A percentile compares a stretch with the other conserved stretches of the same genome.
phyloP scores from a whole-genome alignment of 2,113 vertebrate genomes.

The Pseudopipra pipra region DNA sequence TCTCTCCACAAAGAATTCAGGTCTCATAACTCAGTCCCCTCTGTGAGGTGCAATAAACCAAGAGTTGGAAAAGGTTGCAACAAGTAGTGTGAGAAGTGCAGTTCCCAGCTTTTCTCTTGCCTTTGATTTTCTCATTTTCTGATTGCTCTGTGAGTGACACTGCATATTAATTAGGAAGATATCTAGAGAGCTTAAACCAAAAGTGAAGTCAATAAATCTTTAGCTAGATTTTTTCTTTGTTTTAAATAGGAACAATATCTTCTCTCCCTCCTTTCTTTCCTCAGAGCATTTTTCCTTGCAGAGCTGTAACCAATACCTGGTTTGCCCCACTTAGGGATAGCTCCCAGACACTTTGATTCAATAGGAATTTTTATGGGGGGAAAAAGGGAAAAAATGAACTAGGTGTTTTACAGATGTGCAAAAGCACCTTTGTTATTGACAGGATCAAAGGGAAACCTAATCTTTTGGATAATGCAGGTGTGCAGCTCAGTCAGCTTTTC shows the following conservation, averaged over 20 bases:
- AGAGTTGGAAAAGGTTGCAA: background rate
- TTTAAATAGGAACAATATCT: background rate
- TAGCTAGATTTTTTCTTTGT: background rate
- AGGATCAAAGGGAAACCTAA: background rate
- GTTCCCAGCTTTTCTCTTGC: background rate
- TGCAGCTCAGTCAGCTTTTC: background rate
- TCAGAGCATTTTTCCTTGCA: background rate
- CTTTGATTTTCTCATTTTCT: conserved; percentile 16
- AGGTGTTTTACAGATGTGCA: background rate
- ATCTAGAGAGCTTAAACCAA: background rate
- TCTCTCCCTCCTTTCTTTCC: background rate
- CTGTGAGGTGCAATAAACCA: background rate
- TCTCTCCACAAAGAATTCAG: background rate
- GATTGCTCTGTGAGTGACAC: background rate
- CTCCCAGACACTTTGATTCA: background rate
- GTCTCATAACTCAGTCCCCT: background rate
- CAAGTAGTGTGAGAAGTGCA: background rate
- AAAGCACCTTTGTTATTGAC: background rate
- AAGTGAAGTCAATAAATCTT: background rate
- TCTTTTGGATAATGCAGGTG: background rate
- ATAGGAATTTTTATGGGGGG: background rate
- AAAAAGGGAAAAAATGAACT: background rate
- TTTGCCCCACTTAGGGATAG: background rate
- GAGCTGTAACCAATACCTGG: background rate
- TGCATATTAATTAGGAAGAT: background rate